These are phyloP conservation scores for Meteorus colon DNA, from an alignment of 2,888 invertebrate species.

Conservation along the genomic window DNA sequence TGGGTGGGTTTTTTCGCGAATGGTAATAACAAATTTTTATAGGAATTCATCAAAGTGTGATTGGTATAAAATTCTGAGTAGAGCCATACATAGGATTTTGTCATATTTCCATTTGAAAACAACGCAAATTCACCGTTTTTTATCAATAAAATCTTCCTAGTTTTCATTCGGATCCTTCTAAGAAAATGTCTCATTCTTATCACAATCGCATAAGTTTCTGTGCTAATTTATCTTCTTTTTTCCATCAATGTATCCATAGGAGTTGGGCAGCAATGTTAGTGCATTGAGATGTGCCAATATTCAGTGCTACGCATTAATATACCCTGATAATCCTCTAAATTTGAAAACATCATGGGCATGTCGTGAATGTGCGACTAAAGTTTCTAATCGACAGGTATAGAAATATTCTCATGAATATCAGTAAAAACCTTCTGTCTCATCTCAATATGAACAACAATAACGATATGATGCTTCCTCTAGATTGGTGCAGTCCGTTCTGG, in stretches of 20 bases:
- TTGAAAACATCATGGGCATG: conserved; percentile 78
- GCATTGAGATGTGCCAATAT: conserved; percentile 77
- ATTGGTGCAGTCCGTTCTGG: conserved; percentile 61
- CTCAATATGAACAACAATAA: background rate
- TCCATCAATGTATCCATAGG: conserved; percentile 64
- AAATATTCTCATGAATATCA: background rate
- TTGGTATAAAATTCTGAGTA: too few relatives aligned
- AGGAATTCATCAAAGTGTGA: too few relatives aligned
- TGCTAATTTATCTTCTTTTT: background rate
- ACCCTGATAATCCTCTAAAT: conserved; percentile 77
- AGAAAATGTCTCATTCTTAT: background rate
- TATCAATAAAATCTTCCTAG: too few relatives aligned
- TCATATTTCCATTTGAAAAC: too few relatives aligned
- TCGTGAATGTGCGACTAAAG: conserved; percentile 74
- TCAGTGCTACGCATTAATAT: conserved; percentile 75
- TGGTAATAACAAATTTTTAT: too few relatives aligned
- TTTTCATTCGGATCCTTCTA: too few relatives aligned
- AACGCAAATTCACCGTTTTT: too few relatives aligned
- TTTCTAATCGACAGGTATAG: conserved; percentile 75
- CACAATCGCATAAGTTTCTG: background rate
- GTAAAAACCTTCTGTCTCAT: conserved; percentile 5
- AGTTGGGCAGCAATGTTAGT: conserved; percentile 78
- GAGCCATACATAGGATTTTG: too few relatives aligned
- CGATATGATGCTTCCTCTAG: conserved; percentile 49
- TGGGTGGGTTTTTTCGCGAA: too few relatives aligned